Base-by-base conservation (phyloP, 2,888 invertebrate genomes). In the Nebria salina region DNA sequence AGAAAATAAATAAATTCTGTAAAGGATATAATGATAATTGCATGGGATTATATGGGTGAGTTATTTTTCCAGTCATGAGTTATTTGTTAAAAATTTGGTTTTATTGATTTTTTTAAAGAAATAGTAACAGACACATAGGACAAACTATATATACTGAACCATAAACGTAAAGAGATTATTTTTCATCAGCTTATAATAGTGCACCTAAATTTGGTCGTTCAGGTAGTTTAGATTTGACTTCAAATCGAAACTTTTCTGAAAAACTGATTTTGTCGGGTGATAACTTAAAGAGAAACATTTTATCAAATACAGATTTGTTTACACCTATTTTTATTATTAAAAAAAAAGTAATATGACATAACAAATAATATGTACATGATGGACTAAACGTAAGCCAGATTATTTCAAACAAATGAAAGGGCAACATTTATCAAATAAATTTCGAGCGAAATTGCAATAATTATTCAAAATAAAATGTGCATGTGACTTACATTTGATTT, bases 251-350 rank as follows among this genome's bases (percentile, higher is more conserved):
- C 54, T 3, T 54, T 3, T 2, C 54, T 13, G 54, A 54, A 54
- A 54, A 54, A 54, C 54, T 54, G 8, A 54, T 54, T 54, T 54
- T 54, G 54, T 54, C 8, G 54, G 54, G 54, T 54, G 54, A 54
- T 54, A 54, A 54, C 54, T 54, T 54, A 54, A 54, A 54, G 11
- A 54, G 13, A 54, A 54, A 54, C 54, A 54, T 54, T 54, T 76
- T 76, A 66, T 65, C 65, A 78, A 78, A 72, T 77, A 65, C 72
- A 77, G 64, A 20, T 15, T 77, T 78, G 4, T 73, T 74, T 78
- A 78, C 78, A 78, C 78, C 77, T 78, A 78, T 65, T 72, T 78
- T 77, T 77, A 77, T 77, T 77, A 72, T 78, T 78, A 78, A 78
- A 78, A 72, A 72, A 78, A 74, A 78, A 73, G 54, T 54, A 54